A percentile compares a stretch with the other conserved stretches of the same genome.
Evolutionary conservation across 2,113 vertebrate genomes (phyloP).

Genomic region (Cnemophilus loriae): DNA sequence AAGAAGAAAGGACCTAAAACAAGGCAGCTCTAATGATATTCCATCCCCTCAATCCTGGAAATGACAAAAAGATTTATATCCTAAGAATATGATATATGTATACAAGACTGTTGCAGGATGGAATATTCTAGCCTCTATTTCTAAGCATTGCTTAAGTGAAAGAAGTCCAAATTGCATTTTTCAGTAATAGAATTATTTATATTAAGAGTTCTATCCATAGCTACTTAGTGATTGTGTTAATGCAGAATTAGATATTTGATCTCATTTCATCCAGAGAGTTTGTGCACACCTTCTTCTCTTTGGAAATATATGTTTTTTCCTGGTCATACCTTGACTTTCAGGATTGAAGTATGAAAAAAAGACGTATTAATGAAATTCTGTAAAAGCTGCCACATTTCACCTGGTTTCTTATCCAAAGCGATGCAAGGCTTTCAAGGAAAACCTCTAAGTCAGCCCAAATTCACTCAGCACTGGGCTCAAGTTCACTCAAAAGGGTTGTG

Average conservation of each 20-base stretch:
- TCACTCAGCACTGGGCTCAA: slow-evolving; percentile 1
- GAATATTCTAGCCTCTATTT: neutral
- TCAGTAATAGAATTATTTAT: neutral
- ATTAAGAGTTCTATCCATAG: neutral
- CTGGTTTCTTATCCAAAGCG: slow-evolving; percentile 15
- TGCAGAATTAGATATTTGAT: neutral
- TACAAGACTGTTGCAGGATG: neutral
- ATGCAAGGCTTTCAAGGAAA: neutral
- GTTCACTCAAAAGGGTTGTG: neutral
- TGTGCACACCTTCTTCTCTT: neutral
- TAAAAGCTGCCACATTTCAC: neutral
- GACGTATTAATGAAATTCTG: neutral
- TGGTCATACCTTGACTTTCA: neutral
- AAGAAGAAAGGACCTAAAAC: neutral
- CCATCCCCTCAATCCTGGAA: neutral
- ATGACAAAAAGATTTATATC: neutral
- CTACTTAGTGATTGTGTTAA: neutral
- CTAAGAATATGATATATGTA: fast-evolving
- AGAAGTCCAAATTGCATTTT: neutral
- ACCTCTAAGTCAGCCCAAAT: neutral
- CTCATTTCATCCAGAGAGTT: neutral
- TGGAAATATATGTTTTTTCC: neutral
- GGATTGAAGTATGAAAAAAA: neutral
- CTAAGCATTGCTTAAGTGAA: neutral
- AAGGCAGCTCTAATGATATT: neutral